phyloP scores from a whole-genome alignment of 2,113 vertebrate genomes.

The Piaya cayana region DNA sequence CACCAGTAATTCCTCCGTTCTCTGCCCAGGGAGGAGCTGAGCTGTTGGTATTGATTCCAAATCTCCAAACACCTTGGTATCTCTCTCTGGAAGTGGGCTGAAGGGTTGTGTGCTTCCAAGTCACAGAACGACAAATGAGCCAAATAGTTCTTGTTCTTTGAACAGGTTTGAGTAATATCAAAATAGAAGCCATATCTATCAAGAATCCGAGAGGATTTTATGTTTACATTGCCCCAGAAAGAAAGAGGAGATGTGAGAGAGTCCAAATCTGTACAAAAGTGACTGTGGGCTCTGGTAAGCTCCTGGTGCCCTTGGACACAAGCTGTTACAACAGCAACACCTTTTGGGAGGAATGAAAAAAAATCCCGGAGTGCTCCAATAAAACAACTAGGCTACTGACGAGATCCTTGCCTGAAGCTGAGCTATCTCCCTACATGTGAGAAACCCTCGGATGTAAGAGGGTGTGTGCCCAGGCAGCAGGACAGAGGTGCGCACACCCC shows the following conservation, averaged over 20 bases:
- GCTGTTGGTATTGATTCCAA: background rate
- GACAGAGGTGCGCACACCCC: background rate
- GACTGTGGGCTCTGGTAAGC: background rate
- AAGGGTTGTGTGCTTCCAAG: background rate
- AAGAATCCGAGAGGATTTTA: fast-evolving
- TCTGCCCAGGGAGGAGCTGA: background rate
- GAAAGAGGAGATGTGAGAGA: background rate
- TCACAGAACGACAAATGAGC: background rate
- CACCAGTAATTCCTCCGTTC: background rate
- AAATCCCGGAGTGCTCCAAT: background rate
- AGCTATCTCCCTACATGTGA: background rate
- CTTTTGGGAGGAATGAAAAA: background rate
- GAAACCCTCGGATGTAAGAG: background rate
- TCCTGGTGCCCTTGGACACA: background rate
- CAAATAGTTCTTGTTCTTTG: background rate
- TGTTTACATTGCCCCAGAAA: background rate
- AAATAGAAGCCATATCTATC: background rate
- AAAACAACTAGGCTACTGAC: fast-evolving
- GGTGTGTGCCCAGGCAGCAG: background rate
- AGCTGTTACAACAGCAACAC: background rate
- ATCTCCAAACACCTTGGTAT: background rate
- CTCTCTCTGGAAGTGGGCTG: background rate
- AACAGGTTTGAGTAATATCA: background rate
- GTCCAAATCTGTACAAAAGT: background rate
- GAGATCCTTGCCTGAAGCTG: background rate